These are phyloP conservation scores for Gibbula magus DNA, from an alignment of 2,888 invertebrate genomes.

Conservation along the genomic window DNA sequence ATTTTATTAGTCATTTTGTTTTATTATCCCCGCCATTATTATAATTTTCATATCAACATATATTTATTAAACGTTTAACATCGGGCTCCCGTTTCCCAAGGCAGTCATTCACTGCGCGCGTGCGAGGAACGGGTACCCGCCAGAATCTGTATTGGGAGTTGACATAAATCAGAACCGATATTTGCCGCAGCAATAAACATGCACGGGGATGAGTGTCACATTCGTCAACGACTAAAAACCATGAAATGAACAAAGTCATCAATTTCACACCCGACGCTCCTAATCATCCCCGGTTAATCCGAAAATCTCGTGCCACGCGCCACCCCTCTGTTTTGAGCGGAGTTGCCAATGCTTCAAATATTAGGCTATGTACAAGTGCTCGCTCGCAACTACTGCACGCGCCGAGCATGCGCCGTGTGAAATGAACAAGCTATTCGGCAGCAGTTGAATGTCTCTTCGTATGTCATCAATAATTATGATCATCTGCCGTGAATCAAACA, in stretches of 20 bases:
- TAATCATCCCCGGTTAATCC: not conserved
- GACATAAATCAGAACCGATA: no score
- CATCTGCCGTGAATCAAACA: slow-evolving; percentile 6
- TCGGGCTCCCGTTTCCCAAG: no score
- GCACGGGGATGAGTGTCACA: no score
- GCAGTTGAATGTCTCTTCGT: not conserved
- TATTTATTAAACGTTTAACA: no score
- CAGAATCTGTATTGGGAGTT: no score
- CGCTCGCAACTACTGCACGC: not conserved
- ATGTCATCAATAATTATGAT: slow-evolving; percentile 5
- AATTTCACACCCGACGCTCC: slow-evolving; percentile 2
- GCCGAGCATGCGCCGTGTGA: not conserved
- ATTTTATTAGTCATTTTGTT: no score
- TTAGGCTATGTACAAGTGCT: not conserved
- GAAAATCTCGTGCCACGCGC: slow-evolving; percentile 11
- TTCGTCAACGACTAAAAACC: not conserved
- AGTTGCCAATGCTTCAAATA: not conserved
- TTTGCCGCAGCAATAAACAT: no score
- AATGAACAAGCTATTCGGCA: slow-evolving; percentile 10
- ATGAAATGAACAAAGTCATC: slow-evolving; percentile 8
- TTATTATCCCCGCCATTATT: no score
- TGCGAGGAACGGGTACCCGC: no score
- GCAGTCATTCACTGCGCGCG: no score
- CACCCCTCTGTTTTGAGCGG: not conserved
- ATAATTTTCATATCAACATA: no score